Evolutionary conservation across 2,797 vertebrate species (phyloP), one percentile per base, ranked within the genome.

Genomic region (Corythornis leucogaster): DNA sequence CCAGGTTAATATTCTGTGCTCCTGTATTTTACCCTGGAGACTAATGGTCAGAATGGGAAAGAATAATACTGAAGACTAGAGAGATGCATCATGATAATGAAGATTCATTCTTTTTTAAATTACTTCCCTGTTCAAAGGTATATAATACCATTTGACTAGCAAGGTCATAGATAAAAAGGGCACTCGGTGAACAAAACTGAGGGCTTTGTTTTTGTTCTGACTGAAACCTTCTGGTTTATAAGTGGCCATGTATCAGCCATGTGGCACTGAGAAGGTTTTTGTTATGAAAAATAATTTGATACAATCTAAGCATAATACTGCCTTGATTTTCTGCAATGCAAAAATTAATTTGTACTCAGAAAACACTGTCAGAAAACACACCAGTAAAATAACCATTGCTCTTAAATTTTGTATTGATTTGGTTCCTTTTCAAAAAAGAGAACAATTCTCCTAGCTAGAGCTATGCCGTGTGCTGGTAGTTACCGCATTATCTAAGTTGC

Each of bases 221-320:
- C 78, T 70, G 33, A 42, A 74, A 35, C 38, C 43, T 90, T 85
- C 54, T 90, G 68, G 13, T 80, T 91, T 80, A 68, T 92, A 61
- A 87, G 43, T 22, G 54, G 61, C 54, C 85, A 42, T 1, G 0
- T 38, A 51, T 25, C 78, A 90, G 16, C 75, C 71, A 59, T 64
- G 62, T 90, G 80, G 55, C 86, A 89, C 6, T 15, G 64, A 62
- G 45, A 59, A 66, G 30, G 46, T 46, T 93, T 87, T 82, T 46
- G 85, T 51, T 40, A 69, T 58, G 67, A 95, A 96, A 91, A 90
- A 90, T 90, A 69, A 93, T 90, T 62, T 81, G 76, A 68, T 71
- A 38, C 50, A 57, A 46, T 55, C 70, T 57, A 67, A 74, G 40
- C 12, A 15, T 22, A 31, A 50, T 24, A 20, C 20, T 26, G 35